A percentile compares a stretch with the other conserved stretches of the same genome.
These are phyloP conservation scores for Sesamia nonagrioides DNA, from an alignment of 1,140 invertebrate species.

Conservation along the genomic window DNA sequence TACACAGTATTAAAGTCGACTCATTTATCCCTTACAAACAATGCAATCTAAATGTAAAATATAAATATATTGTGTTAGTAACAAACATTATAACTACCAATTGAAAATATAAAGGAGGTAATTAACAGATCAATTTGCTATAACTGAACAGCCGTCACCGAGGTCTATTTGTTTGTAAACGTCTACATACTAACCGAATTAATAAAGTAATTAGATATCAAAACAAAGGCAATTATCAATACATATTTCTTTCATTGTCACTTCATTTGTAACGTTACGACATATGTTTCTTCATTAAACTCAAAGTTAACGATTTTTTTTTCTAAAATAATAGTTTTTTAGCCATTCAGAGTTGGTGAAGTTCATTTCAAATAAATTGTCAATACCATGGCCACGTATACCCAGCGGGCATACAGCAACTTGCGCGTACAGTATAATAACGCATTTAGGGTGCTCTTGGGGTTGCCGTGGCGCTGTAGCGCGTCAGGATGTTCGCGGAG, in stretches of 20 bases:
- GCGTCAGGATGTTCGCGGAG: too few relatives aligned
- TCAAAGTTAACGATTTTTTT: neutral
- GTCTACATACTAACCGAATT: slow-evolving; percentile 13
- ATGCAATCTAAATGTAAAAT: neutral
- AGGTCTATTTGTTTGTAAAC: slow-evolving; percentile 1
- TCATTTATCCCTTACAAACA: neutral
- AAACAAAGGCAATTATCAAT: slow-evolving; percentile 5
- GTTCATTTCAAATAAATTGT: neutral
- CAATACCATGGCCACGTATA: too few relatives aligned
- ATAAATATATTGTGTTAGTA: neutral
- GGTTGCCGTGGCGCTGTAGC: too few relatives aligned
- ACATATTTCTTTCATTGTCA: slow-evolving; percentile 18
- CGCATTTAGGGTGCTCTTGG: too few relatives aligned
- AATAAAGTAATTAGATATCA: slow-evolving; percentile 1
- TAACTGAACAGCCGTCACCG: neutral
- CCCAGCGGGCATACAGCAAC: too few relatives aligned
- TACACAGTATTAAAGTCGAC: neutral
- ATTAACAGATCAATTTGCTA: neutral
- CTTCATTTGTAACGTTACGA: slow-evolving; percentile 15
- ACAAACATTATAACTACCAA: slow-evolving; percentile 4
- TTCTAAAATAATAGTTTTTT: neutral
- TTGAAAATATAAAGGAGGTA: neutral
- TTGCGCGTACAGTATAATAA: too few relatives aligned
- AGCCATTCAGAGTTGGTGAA: neutral
- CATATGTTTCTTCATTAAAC: neutral